These are phyloP conservation scores for Geophilus truncorum DNA, from an alignment of 2,888 invertebrate species.

Conservation along the genomic window DNA sequence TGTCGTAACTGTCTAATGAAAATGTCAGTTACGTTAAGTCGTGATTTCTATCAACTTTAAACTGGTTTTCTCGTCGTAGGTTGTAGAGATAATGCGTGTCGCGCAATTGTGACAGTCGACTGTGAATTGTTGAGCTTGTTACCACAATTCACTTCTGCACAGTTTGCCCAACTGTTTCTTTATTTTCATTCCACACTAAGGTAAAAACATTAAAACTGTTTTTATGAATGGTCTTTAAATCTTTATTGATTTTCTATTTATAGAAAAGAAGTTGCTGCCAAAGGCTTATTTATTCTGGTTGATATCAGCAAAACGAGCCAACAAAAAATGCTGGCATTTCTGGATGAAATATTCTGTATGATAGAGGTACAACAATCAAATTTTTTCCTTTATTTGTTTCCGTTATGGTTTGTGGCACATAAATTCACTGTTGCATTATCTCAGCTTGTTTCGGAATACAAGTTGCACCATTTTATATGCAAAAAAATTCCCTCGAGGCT, in stretches of 20 bases:
- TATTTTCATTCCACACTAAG: slow-evolving; percentile 67
- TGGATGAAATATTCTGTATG: slow-evolving; percentile 47
- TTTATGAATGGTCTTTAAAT: neutral
- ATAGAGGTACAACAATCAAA: slow-evolving; percentile 45
- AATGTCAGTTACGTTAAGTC: neutral
- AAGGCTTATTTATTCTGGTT: slow-evolving; percentile 39
- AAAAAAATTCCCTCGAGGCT: too few relatives aligned
- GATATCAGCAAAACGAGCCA: slow-evolving; percentile 44
- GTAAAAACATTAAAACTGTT: slow-evolving; percentile 53
- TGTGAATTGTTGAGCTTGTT: slow-evolving; percentile 54
- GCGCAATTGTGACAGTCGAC: slow-evolving; percentile 63
- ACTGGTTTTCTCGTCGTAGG: slow-evolving; percentile 54
- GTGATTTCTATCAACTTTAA: slow-evolving; percentile 45
- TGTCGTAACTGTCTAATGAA: too few relatives aligned
- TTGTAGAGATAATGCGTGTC: slow-evolving; percentile 60
- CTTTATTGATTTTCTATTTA: neutral
- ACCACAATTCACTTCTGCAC: slow-evolving; percentile 58
- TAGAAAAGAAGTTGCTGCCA: slow-evolving; percentile 39
- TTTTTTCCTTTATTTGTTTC: too few relatives aligned
- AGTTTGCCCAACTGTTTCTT: slow-evolving; percentile 64
- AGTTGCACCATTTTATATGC: too few relatives aligned
- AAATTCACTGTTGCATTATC: too few relatives aligned
- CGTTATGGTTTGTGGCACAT: too few relatives aligned
- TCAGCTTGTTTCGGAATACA: too few relatives aligned
- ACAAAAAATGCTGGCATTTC: slow-evolving; percentile 43